Percentiles rank a stretch among this genome's conserved stretches.
phyloP scores from a whole-genome alignment of 2,888 invertebrate genomes.

The Dynastes grantii region DNA sequence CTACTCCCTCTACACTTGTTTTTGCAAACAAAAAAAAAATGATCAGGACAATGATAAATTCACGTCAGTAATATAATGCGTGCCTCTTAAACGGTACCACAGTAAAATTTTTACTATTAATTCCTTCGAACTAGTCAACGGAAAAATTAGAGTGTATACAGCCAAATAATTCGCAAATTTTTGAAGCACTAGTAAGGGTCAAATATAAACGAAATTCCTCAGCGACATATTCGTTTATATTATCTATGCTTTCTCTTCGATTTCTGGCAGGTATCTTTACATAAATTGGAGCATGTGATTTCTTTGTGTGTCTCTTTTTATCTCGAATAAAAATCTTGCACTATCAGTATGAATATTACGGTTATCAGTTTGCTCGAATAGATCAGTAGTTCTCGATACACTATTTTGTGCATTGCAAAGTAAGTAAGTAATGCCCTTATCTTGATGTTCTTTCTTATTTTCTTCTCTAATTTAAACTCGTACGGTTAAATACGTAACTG shows the following conservation, averaged over 20 bases:
- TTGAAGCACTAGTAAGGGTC: not conserved
- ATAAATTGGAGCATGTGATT: constrained; percentile 23
- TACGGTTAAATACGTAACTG: too few relatives aligned
- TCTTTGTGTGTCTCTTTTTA: constrained; percentile 36
- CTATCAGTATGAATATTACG: constrained; percentile 26
- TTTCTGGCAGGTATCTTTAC: constrained; percentile 25
- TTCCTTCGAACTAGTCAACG: constrained; percentile 44
- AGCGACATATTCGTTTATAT: constrained; percentile 15
- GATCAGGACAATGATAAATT: constrained; percentile 13
- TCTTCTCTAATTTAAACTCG: too few relatives aligned
- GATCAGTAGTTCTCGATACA: constrained; percentile 29
- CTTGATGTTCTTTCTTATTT: not conserved
- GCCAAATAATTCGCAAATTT: not conserved
- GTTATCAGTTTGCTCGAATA: constrained; percentile 29
- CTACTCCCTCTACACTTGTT: too few relatives aligned
- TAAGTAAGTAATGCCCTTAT: constrained; percentile 31
- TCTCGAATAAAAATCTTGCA: constrained; percentile 28
- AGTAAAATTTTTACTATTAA: constrained; percentile 22
- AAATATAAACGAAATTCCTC: constrained; percentile 1
- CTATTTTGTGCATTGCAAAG: constrained; percentile 26
- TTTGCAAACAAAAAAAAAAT: not conserved
- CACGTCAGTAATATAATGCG: not conserved
- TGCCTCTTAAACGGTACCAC: not conserved
- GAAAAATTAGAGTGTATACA: constrained; percentile 34
- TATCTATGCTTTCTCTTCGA: constrained; percentile 37